These are phyloP conservation scores for Holothuria glaberrima DNA, from an alignment of 35 echinoderm and acorn worm species.

Conservation along the genomic window DNA sequence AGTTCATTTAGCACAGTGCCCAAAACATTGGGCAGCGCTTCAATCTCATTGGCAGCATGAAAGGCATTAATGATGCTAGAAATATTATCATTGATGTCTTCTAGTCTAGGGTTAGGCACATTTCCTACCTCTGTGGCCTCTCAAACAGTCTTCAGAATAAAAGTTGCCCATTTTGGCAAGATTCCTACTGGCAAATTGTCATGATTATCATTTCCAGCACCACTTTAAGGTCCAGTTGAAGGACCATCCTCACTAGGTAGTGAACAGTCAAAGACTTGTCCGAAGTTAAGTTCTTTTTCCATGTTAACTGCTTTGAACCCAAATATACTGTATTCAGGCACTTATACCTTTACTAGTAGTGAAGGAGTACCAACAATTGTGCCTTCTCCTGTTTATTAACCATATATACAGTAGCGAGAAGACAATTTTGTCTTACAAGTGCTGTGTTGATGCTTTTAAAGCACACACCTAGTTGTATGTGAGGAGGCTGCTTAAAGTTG, in stretches of 20 bases:
- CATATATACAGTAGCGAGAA: not conserved
- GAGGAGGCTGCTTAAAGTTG: not conserved
- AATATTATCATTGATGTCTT: not conserved
- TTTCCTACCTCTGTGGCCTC: not conserved
- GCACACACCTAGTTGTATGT: not conserved
- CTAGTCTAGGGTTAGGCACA: constrained; percentile 9
- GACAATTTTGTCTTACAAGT: not conserved
- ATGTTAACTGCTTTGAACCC: not conserved
- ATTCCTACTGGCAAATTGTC: constrained; percentile 9
- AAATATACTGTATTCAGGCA: not conserved
- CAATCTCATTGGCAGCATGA: not conserved
- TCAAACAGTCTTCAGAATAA: not conserved
- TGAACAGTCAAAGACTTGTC: not conserved
- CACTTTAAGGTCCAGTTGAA: not conserved
- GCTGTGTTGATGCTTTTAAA: not conserved
- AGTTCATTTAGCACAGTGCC: not conserved
- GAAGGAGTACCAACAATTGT: constrained; percentile 25
- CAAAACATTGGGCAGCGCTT: not conserved
- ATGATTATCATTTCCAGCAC: not conserved
- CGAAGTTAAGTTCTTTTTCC: constrained; percentile 4
- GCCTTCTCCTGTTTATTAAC: not conserved
- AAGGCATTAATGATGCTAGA: not conserved
- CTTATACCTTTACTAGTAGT: not conserved
- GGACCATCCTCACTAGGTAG: not conserved
- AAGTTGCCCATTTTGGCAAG: not conserved